These are phyloP conservation scores for Pipistrellus pipistrellus DNA, from an alignment of 2,797 vertebrate species.

Conservation along the genomic window DNA sequence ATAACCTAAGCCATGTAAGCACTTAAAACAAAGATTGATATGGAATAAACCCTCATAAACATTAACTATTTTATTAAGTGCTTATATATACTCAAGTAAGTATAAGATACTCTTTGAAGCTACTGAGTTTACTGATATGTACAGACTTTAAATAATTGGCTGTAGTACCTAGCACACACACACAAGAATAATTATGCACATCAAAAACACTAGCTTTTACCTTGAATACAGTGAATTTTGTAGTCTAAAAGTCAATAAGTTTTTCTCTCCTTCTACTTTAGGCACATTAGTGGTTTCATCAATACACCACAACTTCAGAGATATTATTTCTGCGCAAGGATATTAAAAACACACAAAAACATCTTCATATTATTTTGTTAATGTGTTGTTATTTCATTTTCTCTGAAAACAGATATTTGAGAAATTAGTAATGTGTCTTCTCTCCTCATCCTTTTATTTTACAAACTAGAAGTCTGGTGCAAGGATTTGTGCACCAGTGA, in stretches of 20 bases:
- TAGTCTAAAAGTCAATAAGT: not conserved
- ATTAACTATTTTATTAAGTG: not conserved
- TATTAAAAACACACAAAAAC: not conserved
- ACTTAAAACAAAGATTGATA: not conserved
- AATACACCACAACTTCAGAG: not conserved
- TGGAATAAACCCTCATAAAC: not conserved
- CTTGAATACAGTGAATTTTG: not conserved
- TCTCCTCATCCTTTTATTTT: not conserved
- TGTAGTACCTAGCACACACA: not conserved
- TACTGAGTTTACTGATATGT: not conserved
- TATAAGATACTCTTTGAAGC: not conserved
- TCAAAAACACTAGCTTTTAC: not conserved
- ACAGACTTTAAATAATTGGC: not conserved
- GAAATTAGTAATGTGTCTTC: not conserved
- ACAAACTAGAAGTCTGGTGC: not conserved
- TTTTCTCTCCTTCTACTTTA: not conserved
- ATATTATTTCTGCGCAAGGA: not conserved
- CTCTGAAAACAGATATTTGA: not conserved
- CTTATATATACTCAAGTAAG: not conserved
- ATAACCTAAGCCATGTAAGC: not conserved
- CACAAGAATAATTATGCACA: not conserved
- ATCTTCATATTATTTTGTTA: not conserved
- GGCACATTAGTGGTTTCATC: not conserved
- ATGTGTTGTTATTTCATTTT: not conserved
- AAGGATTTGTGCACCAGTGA: too few species aligned